These are phyloP conservation scores for Myxocyprinus asiaticus DNA, from an alignment of 2,113 vertebrate genomes.

Conservation along the genomic window DNA sequence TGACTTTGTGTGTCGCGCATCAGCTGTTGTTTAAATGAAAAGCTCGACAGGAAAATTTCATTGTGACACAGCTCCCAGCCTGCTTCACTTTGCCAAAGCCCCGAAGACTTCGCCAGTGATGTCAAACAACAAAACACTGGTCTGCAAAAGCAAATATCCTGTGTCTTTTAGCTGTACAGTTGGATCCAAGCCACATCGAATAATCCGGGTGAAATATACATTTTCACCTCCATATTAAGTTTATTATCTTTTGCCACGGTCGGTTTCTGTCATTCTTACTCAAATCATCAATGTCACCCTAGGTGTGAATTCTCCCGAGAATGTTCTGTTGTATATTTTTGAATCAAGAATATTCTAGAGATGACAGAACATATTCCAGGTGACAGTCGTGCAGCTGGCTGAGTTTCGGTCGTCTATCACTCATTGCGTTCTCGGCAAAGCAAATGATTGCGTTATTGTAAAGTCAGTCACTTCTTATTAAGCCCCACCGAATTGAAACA, in stretches of 20 bases:
- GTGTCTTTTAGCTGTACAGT: neutral
- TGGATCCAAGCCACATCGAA: neutral
- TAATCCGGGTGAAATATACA: conserved; percentile 5
- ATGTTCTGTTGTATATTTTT: conserved; percentile 19
- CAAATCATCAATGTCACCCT: conserved; percentile 21
- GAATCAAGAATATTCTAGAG: conserved; percentile 18
- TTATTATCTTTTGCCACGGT: neutral
- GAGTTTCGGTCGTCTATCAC: conserved; percentile 46
- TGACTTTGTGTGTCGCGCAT: neutral
- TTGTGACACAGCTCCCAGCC: conserved; percentile 29
- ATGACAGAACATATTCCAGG: conserved; percentile 25
- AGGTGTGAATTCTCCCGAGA: conserved; percentile 14
- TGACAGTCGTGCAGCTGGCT: conserved; percentile 48
- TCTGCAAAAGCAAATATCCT: conserved; percentile 33
- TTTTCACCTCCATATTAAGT: conserved; percentile 23
- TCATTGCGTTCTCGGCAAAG: conserved; percentile 42
- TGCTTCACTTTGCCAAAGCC: neutral
- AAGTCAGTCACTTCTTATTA: conserved; percentile 57
- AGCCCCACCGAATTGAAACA: conserved; percentile 26
- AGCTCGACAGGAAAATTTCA: conserved; percentile 25
- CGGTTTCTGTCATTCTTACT: neutral
- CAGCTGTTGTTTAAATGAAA: conserved; percentile 33
- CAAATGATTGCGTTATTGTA: conserved; percentile 54
- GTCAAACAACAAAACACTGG: conserved; percentile 32
- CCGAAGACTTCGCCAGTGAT: conserved; percentile 20